Base-by-base conservation (phyloP, 2,888 invertebrate genomes). In the Sussaba pulchella region DNA sequence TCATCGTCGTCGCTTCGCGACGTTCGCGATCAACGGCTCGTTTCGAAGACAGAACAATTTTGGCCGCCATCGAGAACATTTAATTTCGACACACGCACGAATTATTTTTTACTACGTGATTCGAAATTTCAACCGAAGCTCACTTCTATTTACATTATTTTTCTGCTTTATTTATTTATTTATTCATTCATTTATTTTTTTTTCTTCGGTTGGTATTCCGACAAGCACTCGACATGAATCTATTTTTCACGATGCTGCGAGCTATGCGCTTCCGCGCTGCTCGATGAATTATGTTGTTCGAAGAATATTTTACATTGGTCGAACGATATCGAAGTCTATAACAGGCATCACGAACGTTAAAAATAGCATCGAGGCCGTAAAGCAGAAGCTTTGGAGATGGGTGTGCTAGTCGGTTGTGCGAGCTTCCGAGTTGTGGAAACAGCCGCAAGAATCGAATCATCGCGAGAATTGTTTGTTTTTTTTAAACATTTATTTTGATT, bases 331-430 rank as follows among this genome's bases (percentile, higher is more conserved):
- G 72, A 72, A 63, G 39, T 70, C 26, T 45, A 43, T 17, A 73
- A 83, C 70, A 67, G 63, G 69, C 77, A 78, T 82, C 80, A 77
- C 77, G 82, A 82, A 83, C 77, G 85, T 87, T 85, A 84, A 88
- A 88, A 88, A 88, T 88, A 88, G 88, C 86, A 84, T 79, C 87
- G 87, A 88, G 89, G 88, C 85, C 87, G 84, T 43, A 57, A 82
- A 69, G 75, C 82, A 47, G 52, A 76, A 66, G 82, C 78, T 82
- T 83, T 83, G 81, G 77, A 74, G 76, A 77, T 66, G 50, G 76
- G 74, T 71, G 67, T 39, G 26, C 70, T 73, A 45, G 52, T 54
- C 63, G 75, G 78, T 81, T 81, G 72, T 26, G 50, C 19, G 54
- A 24, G 17, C 61, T 72, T 72, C 19, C 26, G 41, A 63, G 41